These are phyloP conservation scores for Amblyornis subalaris DNA, from an alignment of 2,113 vertebrate species.

Conservation along the genomic window DNA sequence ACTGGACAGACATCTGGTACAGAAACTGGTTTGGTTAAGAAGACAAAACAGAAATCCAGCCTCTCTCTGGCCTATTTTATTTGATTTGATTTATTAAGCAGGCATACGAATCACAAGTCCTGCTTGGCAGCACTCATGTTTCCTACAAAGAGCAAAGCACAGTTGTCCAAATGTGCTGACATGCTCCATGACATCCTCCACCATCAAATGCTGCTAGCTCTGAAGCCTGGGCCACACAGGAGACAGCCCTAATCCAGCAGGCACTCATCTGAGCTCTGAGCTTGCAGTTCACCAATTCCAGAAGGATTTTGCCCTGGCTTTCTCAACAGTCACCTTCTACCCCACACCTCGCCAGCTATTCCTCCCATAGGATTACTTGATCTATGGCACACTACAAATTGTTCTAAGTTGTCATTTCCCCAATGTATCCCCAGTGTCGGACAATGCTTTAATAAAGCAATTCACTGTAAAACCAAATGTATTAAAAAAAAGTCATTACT, in stretches of 20 bases:
- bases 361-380: background rate
- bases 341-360: background rate
- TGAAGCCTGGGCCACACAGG: background rate
- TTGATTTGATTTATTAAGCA: background rate
- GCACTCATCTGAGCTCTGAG: background rate
- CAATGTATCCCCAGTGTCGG: background rate
- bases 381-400: background rate
- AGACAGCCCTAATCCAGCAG: background rate
- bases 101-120: background rate
- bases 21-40: background rate
- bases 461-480: background rate
- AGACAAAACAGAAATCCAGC: background rate
- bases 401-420: background rate
- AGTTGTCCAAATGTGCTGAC: accelerated
- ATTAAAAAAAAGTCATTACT: background rate
- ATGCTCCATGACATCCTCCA: background rate
- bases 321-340: background rate
- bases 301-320: background rate
- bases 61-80: background rate
- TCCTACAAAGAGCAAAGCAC: background rate
- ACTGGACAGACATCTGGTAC: background rate
- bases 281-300: background rate
- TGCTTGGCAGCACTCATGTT: background rate
- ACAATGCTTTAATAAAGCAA: background rate
- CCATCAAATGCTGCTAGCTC: background rate